A percentile compares a stretch with the other conserved stretches of the same genome.
Conservation (phyloP, 2,888 invertebrate species). For the Desoria tigrina region DNA sequence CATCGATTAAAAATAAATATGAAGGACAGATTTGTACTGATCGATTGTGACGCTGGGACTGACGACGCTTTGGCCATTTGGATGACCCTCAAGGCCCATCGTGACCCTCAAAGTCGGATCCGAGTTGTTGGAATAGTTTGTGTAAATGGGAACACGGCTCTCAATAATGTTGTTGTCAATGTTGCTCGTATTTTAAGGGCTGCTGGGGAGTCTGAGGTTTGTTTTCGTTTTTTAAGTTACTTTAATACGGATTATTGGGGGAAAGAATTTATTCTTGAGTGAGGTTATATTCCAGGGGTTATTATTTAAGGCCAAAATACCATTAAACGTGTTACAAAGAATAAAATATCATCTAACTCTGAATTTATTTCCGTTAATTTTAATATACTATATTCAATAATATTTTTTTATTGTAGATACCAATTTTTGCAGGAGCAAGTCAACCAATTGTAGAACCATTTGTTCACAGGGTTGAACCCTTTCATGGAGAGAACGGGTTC, state of each 20-base stretch:
- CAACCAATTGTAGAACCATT: constrained; percentile 31
- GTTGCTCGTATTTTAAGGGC: constrained; percentile 68
- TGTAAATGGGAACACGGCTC: constrained; percentile 71
- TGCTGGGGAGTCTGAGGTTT: constrained; percentile 55
- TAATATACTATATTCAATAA: neutral
- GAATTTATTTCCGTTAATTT: neutral
- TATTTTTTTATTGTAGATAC: constrained; percentile 63
- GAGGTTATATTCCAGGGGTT: neutral
- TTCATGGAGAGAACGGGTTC: constrained; percentile 57
- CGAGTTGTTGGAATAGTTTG: constrained; percentile 70
- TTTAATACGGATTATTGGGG: neutral
- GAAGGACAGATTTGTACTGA: constrained; percentile 56
- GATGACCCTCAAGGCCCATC: constrained; percentile 60
- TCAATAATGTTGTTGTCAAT: constrained; percentile 70
- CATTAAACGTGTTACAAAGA: too few relatives aligned
- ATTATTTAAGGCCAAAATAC: too few relatives aligned
- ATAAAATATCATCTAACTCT: too few relatives aligned
- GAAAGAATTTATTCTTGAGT: neutral
- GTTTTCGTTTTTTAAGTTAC: neutral
- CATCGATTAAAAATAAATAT: too few relatives aligned
- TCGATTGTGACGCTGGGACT: constrained; percentile 68
- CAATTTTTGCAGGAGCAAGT: constrained; percentile 68
- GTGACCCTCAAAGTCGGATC: constrained; percentile 57
- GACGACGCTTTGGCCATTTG: constrained; percentile 69
- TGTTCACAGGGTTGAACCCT: constrained; percentile 44